A percentile compares a stretch with the other conserved stretches of the same genome.
phyloP scores from a whole-genome alignment of 2,888 invertebrate genomes.

The Hofmannophila pseudospretella region DNA sequence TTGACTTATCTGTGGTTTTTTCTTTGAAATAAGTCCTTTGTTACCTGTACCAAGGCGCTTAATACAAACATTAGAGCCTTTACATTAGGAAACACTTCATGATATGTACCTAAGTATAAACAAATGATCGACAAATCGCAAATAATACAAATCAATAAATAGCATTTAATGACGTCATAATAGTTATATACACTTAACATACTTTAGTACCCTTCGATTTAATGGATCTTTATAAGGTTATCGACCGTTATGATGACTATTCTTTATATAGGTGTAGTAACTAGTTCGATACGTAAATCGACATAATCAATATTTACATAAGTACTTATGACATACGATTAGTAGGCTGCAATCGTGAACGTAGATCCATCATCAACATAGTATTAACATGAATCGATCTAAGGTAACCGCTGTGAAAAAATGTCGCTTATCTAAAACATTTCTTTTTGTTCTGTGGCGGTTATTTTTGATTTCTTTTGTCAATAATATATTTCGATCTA shows the following conservation, averaged over 20 bases:
- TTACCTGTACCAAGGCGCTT: not conserved
- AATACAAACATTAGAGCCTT: slow-evolving; percentile 24
- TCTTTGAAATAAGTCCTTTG: no score
- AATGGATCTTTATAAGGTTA: slow-evolving; percentile 64
- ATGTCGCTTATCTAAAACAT: no score
- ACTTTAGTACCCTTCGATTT: slow-evolving; percentile 75
- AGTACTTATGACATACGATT: slow-evolving; percentile 53
- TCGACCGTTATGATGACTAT: slow-evolving; percentile 65
- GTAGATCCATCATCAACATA: no score
- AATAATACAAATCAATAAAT: slow-evolving; percentile 71
- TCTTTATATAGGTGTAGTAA: slow-evolving; percentile 46
- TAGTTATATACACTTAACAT: slow-evolving; percentile 69
- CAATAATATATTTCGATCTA: no score
- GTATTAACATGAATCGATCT: no score
- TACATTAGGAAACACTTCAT: slow-evolving; percentile 60
- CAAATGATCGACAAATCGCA: slow-evolving; percentile 66
- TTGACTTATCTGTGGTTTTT: no score
- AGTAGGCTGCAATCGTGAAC: slow-evolving; percentile 25
- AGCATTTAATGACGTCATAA: slow-evolving; percentile 62
- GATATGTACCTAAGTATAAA: slow-evolving; percentile 76
- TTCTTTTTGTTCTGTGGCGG: no score
- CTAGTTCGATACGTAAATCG: slow-evolving; percentile 55
- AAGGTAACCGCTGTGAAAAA: no score
- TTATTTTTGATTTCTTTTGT: no score
- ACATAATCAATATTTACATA: slow-evolving; percentile 67